phyloP scores from a whole-genome alignment of 2,797 vertebrate species.

The Diplodus sargus region DNA sequence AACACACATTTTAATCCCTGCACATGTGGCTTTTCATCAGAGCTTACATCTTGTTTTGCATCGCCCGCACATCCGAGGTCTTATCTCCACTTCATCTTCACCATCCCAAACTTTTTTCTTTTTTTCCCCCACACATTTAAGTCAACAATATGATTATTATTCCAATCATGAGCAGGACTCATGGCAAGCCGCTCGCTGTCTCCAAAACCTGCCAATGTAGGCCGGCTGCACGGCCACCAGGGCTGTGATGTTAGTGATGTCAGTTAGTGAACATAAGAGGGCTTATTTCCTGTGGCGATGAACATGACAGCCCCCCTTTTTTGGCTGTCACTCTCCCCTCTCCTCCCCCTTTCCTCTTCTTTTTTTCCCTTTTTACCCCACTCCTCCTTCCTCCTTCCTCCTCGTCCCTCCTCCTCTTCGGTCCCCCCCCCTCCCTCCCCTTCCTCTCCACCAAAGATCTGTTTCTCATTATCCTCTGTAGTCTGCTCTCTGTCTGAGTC shows the following conservation, averaged over 20 bases:
- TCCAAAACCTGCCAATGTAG: constrained; percentile 31
- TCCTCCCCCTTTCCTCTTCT: constrained; percentile 50
- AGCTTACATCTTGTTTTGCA: not conserved
- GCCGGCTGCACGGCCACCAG: constrained; percentile 53
- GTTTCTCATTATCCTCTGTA: constrained; percentile 88
- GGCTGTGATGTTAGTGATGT: constrained; percentile 65
- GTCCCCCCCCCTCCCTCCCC: constrained; percentile 56
- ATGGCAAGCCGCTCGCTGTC: constrained; percentile 25
- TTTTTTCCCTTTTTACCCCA: constrained; percentile 18
- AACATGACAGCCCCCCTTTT: constrained; percentile 64
- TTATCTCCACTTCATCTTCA: not conserved
- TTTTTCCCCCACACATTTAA: not conserved
- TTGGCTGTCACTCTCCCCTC: constrained; percentile 65
- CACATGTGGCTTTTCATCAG: not conserved
- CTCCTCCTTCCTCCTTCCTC: constrained; percentile 49
- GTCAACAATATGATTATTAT: constrained; percentile 49
- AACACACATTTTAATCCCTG: not conserved
- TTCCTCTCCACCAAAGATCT: constrained; percentile 80
- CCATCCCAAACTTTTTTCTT: not conserved
- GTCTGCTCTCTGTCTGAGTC: constrained; percentile 88
- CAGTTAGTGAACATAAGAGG: constrained; percentile 63
- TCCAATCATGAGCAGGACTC: constrained; percentile 56
- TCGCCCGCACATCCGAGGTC: not conserved
- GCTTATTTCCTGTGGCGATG: constrained; percentile 73
- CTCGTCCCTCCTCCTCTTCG: constrained; percentile 51